Conservation (phyloP, 2,797 vertebrate genomes). For the Emys orbicularis region DNA sequence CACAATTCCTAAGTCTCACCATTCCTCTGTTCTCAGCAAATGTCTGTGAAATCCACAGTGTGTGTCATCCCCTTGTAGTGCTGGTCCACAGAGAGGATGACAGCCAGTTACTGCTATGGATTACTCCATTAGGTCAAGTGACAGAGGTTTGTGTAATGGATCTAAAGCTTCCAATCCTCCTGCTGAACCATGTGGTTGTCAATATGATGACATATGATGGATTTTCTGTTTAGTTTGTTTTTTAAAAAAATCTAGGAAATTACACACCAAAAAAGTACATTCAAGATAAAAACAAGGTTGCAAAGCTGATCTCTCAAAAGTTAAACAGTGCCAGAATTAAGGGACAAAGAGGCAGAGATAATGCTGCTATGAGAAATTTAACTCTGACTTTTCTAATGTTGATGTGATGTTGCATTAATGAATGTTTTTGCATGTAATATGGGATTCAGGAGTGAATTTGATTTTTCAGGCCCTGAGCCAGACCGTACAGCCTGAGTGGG, state of each 20-base stretch:
- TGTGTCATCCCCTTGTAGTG: constrained; percentile 24
- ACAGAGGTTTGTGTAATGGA: constrained; percentile 33
- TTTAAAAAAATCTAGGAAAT: background rate
- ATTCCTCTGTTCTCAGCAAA: background rate
- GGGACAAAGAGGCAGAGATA: constrained; percentile 7
- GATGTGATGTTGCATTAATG: background rate
- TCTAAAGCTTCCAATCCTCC: constrained; percentile 35
- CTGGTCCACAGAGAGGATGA: constrained; percentile 11
- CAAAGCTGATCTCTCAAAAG: constrained; percentile 4
- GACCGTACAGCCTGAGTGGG: background rate
- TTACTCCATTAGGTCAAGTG: constrained; percentile 53
- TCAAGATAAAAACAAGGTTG: constrained; percentile 21
- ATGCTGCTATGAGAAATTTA: constrained; percentile 35
- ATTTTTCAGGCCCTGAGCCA: background rate
- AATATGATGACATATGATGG: constrained; percentile 4
- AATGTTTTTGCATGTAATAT: background rate
- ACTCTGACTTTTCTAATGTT: background rate
- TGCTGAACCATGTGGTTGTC: constrained; percentile 7
- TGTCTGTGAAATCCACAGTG: background rate
- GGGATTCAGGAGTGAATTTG: background rate
- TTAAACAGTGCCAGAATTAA: background rate
- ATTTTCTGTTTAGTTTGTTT: constrained; percentile 35
- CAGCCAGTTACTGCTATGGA: constrained; percentile 42
- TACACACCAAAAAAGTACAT: constrained; percentile 47
- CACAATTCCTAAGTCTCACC: background rate